Evolutionary conservation across 2,113 vertebrate genomes (phyloP).

Genomic region (Barnardius zonarius): DNA sequence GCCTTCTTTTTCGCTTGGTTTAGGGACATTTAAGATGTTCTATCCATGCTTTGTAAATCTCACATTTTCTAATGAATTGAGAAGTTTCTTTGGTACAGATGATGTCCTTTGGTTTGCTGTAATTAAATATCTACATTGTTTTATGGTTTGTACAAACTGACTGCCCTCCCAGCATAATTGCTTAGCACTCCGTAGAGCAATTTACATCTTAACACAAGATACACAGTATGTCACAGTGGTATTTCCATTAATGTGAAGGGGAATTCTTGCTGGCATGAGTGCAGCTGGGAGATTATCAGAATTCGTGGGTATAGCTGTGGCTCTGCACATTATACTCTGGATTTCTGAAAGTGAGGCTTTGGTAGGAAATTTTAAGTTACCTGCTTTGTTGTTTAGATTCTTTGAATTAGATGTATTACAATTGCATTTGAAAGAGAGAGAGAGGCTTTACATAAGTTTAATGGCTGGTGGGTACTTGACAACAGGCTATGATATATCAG

Average conservation of each 20-base stretch:
- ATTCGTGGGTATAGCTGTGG: neutral
- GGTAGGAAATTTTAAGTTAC: neutral
- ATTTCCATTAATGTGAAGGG: rapidly evolving
- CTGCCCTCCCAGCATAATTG: neutral
- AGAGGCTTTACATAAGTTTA: neutral
- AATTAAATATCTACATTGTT: neutral
- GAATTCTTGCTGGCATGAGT: neutral
- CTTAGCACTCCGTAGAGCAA: neutral
- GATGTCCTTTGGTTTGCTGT: neutral
- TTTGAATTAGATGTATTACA: neutral
- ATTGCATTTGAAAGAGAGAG: neutral
- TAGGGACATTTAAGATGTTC: neutral
- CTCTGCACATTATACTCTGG: neutral
- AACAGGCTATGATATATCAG: neutral
- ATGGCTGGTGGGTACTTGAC: neutral
- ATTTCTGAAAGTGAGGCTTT: neutral
- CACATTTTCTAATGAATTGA: neutral
- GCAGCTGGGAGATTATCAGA: neutral
- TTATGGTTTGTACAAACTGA: neutral
- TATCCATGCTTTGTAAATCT: neutral
- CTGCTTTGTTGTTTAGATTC: neutral
- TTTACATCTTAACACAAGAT: neutral
- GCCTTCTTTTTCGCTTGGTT: neutral
- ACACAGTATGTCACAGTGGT: neutral
- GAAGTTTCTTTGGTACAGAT: neutral